phyloP scores from a whole-genome alignment of 2,113 vertebrate genomes.

The Triplophysa rosa region DNA sequence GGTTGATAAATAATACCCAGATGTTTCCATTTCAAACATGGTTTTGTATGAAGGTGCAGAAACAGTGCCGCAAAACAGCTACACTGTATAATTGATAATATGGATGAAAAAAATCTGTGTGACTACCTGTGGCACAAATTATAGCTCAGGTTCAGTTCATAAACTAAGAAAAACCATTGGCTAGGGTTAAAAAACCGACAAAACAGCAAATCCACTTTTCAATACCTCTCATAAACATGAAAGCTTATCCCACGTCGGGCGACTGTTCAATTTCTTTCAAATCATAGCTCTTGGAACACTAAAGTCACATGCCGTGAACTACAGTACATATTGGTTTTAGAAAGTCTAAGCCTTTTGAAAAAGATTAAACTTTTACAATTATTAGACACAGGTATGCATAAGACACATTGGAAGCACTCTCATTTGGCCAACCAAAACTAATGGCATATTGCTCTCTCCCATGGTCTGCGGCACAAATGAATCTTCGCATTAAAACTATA shows the following conservation, averaged over 20 bases:
- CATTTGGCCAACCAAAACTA: slow-evolving; percentile 37
- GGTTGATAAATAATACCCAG: background rate
- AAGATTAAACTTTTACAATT: slow-evolving; percentile 36
- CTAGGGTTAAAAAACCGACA: background rate
- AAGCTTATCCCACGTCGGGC: background rate
- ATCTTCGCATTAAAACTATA: slow-evolving; percentile 13
- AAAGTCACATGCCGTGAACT: slow-evolving; percentile 6
- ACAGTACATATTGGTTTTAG: slow-evolving; percentile 23
- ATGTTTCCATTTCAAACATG: too few species aligned
- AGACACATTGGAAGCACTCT: slow-evolving; percentile 19
- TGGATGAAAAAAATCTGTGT: too few species aligned
- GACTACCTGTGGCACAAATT: too few species aligned
- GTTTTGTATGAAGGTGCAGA: too few species aligned
- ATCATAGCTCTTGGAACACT: background rate
- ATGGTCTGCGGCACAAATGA: slow-evolving; percentile 30
- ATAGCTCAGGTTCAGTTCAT: background rate
- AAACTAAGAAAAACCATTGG: background rate
- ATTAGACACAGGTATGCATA: slow-evolving; percentile 25
- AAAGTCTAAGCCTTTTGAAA: slow-evolving; percentile 2
- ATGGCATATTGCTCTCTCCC: slow-evolving; percentile 32
- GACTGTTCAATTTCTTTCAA: background rate
- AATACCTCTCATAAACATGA: background rate
- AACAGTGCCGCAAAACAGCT: too few species aligned
- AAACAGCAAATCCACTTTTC: background rate
- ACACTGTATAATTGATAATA: too few species aligned